phyloP scores from a whole-genome alignment of 64 coral and sea anemone species.

The Astreopora myriophthalma region DNA sequence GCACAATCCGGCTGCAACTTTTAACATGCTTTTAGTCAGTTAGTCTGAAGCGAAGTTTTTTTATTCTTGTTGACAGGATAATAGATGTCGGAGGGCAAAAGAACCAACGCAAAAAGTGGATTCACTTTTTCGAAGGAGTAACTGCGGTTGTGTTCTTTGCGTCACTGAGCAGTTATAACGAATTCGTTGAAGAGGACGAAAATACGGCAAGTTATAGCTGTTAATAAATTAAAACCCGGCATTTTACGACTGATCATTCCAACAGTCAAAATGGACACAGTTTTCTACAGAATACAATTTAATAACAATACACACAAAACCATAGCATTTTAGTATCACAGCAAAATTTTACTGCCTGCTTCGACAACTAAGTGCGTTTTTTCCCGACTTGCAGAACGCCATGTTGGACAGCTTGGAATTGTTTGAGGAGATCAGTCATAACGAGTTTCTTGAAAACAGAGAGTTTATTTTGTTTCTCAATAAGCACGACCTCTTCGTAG shows the following conservation, averaged over 20 bases:
- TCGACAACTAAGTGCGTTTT: not conserved
- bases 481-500: conserved; percentile 82
- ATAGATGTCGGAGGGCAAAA: conserved; percentile 93
- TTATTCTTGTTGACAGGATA: conserved; percentile 35
- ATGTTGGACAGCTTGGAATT: conserved; percentile 84
- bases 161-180: conserved; percentile 86
- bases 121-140: conserved; percentile 91
- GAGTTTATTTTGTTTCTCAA: conserved; percentile 90
- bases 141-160: conserved; percentile 91
- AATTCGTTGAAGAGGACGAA: conserved; percentile 84
- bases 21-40: no score
- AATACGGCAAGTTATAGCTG: conserved; percentile 42
- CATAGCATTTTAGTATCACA: no score
- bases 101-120: conserved; percentile 92
- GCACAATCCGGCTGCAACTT: no score
- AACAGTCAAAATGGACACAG: no score
- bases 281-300: no score
- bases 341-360: no score
- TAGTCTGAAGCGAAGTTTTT: not conserved
- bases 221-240: not conserved
- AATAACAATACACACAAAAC: no score
- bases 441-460: conserved; percentile 72
- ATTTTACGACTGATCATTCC: no score
- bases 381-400: conserved; percentile 69
- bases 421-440: conserved; percentile 78